Evolutionary conservation across 1,140 invertebrate genomes (phyloP), one percentile per base, ranked within the genome.

Genomic region (Hylaeus anthracinus): DNA sequence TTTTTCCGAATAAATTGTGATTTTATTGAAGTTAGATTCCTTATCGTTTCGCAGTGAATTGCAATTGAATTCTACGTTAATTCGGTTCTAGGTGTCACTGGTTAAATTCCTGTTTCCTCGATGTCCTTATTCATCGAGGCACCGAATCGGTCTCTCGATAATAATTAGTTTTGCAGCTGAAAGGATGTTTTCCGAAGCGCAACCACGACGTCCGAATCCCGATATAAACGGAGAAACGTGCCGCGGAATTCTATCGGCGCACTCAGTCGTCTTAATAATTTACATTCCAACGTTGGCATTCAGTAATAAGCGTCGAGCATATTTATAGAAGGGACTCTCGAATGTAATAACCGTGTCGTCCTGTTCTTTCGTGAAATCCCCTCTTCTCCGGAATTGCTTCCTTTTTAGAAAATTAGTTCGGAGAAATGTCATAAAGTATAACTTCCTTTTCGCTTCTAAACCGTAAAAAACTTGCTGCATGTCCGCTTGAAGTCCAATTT

Each of bases 221-320:
- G 66, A 84, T 81, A 85, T 84, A 78, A 87, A 69, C 53, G 61
- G 43, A 41, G 74, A 70, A 81, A 87, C 85, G 85, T 87, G 81
- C 65, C 58, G 61, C 51, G 71, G 86, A 83, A 86, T 87, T 84
- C 65, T 73, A 72, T 76, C 65, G 60, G 53, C 72, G 66, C 81
- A 74, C 58, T 63, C 77, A 66, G 64, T 56, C 74, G 73, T 80
- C 82, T 81, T 78, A 77, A 78, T 87, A 86, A 87, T 86, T 86
- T 86, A 76, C 81, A 77, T 84, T 75, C 73, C 78, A 48, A 74
- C 65, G 70, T 45, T 41, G 74, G 71, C 60, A 74, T 74, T 84
- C 84, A 69, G 71, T 86, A 86, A 87, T 86, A 83, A 87, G 66
- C 81, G 72, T n/a, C 70, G 58, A 15, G 61, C 64, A 72, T 86